These are phyloP conservation scores for Calephelis virginiensis DNA, from an alignment of 1,140 invertebrate genomes.

Conservation along the genomic window DNA sequence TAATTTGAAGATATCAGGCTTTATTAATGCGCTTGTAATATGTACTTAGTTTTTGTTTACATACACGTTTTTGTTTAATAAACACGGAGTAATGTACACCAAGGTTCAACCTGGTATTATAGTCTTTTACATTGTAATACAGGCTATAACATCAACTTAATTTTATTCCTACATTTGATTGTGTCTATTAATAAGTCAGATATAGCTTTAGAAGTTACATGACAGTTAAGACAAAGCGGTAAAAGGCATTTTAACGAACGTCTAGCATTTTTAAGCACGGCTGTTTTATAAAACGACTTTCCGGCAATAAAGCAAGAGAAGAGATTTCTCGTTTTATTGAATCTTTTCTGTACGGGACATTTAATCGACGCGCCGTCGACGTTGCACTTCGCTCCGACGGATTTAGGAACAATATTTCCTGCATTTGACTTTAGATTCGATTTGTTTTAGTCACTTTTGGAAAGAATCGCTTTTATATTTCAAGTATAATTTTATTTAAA, in stretches of 20 bases:
- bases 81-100: too few species aligned
- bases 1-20: too few species aligned
- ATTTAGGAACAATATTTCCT: slow-evolving; percentile 7
- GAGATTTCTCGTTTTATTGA: slow-evolving; percentile 16
- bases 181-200: too few species aligned
- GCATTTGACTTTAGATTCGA: slow-evolving; percentile 2
- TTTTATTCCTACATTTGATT: too few species aligned
- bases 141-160: too few species aligned
- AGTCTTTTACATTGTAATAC: too few species aligned
- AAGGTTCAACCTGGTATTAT: too few species aligned
- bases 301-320: slow-evolving; percentile 6
- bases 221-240: background rate
- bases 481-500: too few species aligned
- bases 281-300: slow-evolving; percentile 13
- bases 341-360: slow-evolving; percentile 13
- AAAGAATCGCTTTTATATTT: too few species aligned
- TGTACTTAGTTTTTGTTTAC: too few species aligned
- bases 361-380: slow-evolving; percentile 17
- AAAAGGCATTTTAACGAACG: slow-evolving; percentile 4
- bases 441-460: background rate
- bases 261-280: slow-evolving; percentile 4
- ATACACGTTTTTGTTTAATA: too few species aligned
- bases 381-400: slow-evolving; percentile 9
- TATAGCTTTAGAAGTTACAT: background rate
- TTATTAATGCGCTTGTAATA: too few species aligned